Conservation (phyloP, 2,113 vertebrate genomes). For the Boulengeromyrus knoepffleri region DNA sequence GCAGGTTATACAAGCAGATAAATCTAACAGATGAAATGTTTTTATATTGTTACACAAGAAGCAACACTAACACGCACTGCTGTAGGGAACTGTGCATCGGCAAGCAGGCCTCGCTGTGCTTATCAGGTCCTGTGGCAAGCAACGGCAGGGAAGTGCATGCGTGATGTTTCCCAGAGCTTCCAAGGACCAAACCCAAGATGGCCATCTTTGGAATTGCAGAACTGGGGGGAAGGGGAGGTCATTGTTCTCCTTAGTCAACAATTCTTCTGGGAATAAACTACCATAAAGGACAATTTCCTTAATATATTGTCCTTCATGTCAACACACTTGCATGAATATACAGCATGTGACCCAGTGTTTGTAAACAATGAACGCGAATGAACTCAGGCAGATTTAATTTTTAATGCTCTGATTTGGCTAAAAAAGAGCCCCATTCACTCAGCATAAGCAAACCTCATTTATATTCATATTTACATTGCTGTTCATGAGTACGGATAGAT, state of each 20-base stretch:
- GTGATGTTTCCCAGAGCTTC: slow-evolving; percentile 1
- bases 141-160: not conserved
- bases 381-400: not conserved
- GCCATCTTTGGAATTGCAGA: not conserved
- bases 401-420: not conserved
- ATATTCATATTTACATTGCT: not conserved
- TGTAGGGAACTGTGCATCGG: not conserved
- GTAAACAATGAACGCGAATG: not conserved
- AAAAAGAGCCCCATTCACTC: not conserved
- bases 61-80: not conserved
- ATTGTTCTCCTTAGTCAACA: not conserved
- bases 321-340: not conserved
- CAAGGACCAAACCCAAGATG: not conserved
- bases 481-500: not conserved
- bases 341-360: not conserved
- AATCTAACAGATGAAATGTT: not conserved
- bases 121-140: not conserved
- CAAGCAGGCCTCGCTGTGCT: not conserved
- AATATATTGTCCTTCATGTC: not conserved
- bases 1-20: slow-evolving; percentile 3
- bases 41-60: not conserved
- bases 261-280: not conserved
- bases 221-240: not conserved
- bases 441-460: not conserved
- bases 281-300: not conserved